Base-by-base conservation (phyloP, 2,797 vertebrate genomes). In the Scleropages formosus region DNA sequence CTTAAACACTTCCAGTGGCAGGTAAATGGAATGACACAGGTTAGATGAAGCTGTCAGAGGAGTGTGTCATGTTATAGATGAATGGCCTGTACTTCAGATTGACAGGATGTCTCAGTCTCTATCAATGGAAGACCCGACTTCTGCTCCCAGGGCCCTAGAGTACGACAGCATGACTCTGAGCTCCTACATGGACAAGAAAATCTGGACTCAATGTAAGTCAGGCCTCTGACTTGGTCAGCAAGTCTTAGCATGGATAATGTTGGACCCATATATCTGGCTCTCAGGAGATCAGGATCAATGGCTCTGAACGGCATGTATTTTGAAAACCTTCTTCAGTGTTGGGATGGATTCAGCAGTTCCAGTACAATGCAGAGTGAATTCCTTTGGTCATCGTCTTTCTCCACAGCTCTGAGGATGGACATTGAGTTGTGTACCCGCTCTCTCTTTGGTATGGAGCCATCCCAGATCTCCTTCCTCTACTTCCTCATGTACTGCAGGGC, bases 391-490 rank as follows among this genome's bases (percentile, higher is more conserved):
- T 24, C n/a, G 51, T 58, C 15, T 73, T n/a, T 79, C n/a, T 59
- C 69, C 66, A 6, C 83, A 91, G 91, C 85, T 64, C 51, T 91
- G 24, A 88, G 79, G 76, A 88, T 91, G 77, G 81, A 87, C 73
- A 10, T 93, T 69, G 85, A 78, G 18, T 4, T 91, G 69, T 79
- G 82, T 4, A 82, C 80, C 80, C 88, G 88, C 71, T 73, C 84
- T 0, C 78, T 91, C 1, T 90, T 92, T 79, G 91, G 91, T 69
- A 64, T 88, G 75, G 90, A 93, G 81, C 83, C 90, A 15, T 86
- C 85, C 68, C 91, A 91, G 87, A 84, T 92, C 83, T 92, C 91
- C 77, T 88, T 92, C 75, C 83, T 93, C 0, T 93, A 84, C 80
- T 91, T 92, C 82, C 88, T 93, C 39, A 83, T 89, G 87, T 92